A percentile compares a stretch with the other conserved stretches of the same genome.
Conservation (phyloP, 2,113 vertebrate genomes). For the Halcyon malimbica region DNA sequence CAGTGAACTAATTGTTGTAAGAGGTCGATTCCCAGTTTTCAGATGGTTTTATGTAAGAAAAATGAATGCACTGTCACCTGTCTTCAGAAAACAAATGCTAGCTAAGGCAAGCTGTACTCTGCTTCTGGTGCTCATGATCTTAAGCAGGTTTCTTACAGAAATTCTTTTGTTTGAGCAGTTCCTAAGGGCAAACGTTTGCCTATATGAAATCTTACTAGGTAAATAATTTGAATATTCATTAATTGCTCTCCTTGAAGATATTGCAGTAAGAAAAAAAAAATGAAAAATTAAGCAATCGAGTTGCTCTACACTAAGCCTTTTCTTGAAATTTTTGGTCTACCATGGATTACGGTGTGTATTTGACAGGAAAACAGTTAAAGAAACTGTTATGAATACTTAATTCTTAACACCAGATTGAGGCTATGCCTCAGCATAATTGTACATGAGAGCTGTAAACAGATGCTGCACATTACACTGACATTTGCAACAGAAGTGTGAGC, state of each 20-base stretch:
- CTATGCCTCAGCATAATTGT: neutral
- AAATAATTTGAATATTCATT: slow-evolving; percentile 63
- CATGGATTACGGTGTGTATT: neutral
- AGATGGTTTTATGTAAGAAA: neutral
- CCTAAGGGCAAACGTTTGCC: slow-evolving; percentile 61
- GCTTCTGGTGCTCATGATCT: neutral
- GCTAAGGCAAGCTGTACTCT: neutral
- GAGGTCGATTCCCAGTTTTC: neutral
- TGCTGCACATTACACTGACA: slow-evolving; percentile 3
- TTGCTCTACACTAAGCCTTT: neutral
- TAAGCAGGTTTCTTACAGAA: neutral
- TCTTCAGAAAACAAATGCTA: neutral
- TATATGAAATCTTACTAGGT: slow-evolving; percentile 36
- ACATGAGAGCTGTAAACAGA: slow-evolving; percentile 13
- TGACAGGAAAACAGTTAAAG: neutral
- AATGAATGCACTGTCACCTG: neutral
- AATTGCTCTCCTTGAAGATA: neutral
- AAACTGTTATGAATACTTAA: neutral
- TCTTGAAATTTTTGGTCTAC: neutral
- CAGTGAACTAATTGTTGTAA: slow-evolving; percentile 7
- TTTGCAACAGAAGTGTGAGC: neutral
- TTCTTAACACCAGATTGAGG: neutral
- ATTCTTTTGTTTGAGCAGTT: slow-evolving; percentile 41
- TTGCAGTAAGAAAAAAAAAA: neutral
- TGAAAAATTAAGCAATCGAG: neutral